A percentile compares a stretch with the other conserved stretches of the same genome.
Conservation (phyloP, 2,888 invertebrate genomes). For the Mellilla xanthometata region DNA sequence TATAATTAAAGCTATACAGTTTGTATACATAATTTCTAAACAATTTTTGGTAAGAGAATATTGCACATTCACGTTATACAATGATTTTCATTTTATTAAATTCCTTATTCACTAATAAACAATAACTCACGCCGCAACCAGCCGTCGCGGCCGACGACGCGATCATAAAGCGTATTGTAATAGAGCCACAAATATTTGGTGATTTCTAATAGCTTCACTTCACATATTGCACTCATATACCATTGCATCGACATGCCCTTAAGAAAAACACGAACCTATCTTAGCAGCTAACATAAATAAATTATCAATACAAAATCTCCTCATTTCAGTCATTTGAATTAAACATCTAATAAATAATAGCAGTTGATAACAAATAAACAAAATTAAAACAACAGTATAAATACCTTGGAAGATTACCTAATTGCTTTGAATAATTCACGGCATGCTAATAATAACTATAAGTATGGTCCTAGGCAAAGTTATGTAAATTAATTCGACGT, state of each 20-base stretch:
- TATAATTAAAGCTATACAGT: constrained; percentile 78
- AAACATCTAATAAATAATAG: constrained; percentile 8
- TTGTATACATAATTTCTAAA: constrained; percentile 81
- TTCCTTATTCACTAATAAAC: constrained; percentile 46
- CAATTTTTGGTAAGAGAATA: constrained; percentile 76
- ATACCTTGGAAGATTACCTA: constrained; percentile 23
- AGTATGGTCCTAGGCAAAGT: no score
- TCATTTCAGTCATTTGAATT: no score
- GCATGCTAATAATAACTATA: constrained; percentile 5
- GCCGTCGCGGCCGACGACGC: constrained; percentile 70
- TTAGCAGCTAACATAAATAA: no score
- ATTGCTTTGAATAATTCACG: constrained; percentile 5
- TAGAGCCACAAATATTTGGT: constrained; percentile 43
- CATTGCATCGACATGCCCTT: no score
- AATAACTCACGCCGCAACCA: constrained; percentile 33
- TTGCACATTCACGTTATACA: constrained; percentile 66
- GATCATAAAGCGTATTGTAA: constrained; percentile 53
- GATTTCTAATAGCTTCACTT: no score
- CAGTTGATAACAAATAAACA: constrained; percentile 20
- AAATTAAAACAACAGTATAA: constrained; percentile 16
- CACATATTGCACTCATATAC: no score
- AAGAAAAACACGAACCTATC: no score
- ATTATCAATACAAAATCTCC: no score
- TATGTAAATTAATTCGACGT: no score
- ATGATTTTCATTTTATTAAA: constrained; percentile 45